Evolutionary conservation across 2,888 invertebrate genomes (phyloP).

Genomic region (Parasteatoda lunata): DNA sequence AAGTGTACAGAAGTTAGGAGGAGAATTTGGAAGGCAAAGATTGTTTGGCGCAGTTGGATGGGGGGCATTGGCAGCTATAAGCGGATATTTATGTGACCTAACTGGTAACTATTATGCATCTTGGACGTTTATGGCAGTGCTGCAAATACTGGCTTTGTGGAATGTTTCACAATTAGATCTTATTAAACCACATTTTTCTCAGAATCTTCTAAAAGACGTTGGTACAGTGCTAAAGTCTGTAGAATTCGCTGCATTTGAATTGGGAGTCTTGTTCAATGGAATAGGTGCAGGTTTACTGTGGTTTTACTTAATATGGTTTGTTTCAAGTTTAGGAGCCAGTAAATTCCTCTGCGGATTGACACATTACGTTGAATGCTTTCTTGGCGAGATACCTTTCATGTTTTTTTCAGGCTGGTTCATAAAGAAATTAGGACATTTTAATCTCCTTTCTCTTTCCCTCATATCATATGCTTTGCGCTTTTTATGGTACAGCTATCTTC

Average conservation of each 20-base stretch:
- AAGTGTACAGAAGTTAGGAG: no score
- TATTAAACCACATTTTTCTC: no score
- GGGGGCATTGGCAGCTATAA: no score
- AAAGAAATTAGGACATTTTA: conserved; percentile 69
- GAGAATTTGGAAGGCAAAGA: no score
- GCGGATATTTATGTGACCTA: no score
- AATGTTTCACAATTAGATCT: no score
- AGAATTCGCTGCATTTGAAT: conserved; percentile 36
- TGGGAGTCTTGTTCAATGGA: conserved; percentile 3
- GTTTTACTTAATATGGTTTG: conserved; percentile 51
- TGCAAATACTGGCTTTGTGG: no score
- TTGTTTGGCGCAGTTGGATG: no score
- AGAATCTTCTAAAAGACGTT: conserved; percentile 30
- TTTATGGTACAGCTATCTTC: conserved; percentile 72
- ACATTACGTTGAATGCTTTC: conserved; percentile 82
- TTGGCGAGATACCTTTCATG: conserved; percentile 90
- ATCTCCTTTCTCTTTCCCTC: conserved; percentile 72
- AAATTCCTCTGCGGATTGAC: conserved; percentile 44
- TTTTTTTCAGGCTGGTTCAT: conserved; percentile 79
- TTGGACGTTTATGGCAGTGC: no score
- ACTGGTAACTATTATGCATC: no score
- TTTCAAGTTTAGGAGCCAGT: conserved; percentile 47
- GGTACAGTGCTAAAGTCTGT: conserved; percentile 7
- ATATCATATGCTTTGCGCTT: conserved; percentile 72
- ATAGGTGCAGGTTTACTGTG: conserved; percentile 49